phyloP scores from a whole-genome alignment of 2,888 invertebrate genomes.

The Dryocosmus kuriphilus region DNA sequence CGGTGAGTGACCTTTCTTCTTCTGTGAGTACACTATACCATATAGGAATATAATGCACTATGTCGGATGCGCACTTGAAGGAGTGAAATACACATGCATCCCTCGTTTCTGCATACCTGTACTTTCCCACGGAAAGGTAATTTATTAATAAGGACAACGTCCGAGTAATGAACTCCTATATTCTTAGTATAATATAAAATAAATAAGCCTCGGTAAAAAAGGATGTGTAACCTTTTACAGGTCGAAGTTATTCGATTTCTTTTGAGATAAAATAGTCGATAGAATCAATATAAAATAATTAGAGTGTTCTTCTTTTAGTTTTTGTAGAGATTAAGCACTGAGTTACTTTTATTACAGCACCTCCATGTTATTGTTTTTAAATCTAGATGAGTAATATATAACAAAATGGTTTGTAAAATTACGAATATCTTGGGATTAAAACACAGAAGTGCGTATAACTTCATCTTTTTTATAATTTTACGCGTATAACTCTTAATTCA shows the following conservation, averaged over 20 bases:
- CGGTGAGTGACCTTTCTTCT: conserved; percentile 72
- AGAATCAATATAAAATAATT: too few relatives aligned
- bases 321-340: too few relatives aligned
- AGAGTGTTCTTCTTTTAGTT: too few relatives aligned
- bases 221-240: neutral
- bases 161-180: conserved; percentile 8
- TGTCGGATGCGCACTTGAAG: conserved; percentile 36
- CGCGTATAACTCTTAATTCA: too few relatives aligned
- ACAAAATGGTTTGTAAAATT: too few relatives aligned
- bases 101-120: conserved; percentile 52
- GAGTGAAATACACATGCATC: conserved; percentile 41
- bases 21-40: conserved; percentile 11
- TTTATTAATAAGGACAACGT: conserved; percentile 51
- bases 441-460: too few relatives aligned
- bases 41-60: neutral
- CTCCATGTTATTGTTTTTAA: too few relatives aligned
- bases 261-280: neutral
- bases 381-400: too few relatives aligned
- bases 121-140: conserved; percentile 70
- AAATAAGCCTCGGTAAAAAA: neutral
- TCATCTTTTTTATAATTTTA: too few relatives aligned
- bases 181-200: conserved; percentile 7
- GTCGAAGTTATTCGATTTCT: neutral
- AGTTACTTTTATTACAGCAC: too few relatives aligned
- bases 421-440: too few relatives aligned